Evolutionary conservation across 2,888 invertebrate species (phyloP), one percentile per base, ranked within the genome.

Genomic region (Schizaphis graminum): DNA sequence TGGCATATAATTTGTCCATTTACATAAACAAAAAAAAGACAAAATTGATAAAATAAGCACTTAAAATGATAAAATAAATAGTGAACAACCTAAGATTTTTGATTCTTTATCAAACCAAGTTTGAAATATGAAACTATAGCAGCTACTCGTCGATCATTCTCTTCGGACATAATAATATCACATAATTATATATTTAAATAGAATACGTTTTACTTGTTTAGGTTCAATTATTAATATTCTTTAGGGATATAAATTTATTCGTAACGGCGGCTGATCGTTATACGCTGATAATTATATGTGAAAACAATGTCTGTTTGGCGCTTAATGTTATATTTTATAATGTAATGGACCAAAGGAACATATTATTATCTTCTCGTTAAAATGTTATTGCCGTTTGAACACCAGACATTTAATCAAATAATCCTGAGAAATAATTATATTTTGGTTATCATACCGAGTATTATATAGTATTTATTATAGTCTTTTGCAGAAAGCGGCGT

Each of bases 361-460:
- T n/a, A 77, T 77, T 35, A 35, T 77, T 44, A 44, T 44, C 41
- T 16, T 44, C 8, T 57, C 44, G 16, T 28, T 88, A 44, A 85
- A 85, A n/a, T 92, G 28, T 26, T 49, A 24, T 87, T 35, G 49
- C 87, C 35, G 13, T 28, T 57, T 47, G 26, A 61, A 61, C 26
- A 26, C 49, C 8, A 87, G 57, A 61, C 26, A 49, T 87, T 49
- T 61, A 87, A 67, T 92, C 41, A 92, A 92, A 49, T 28, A 16
- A 61, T 87, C 86, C 26, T 61, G 26, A 57, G 47, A 84, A 84
- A 86, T 47, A 91, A 86, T 85, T 56, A 85, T 47, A 8, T 56
- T 41, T 21, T 21, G 7, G 28, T 91, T n/a, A 91, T 85, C 85
- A 67, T 21, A 35, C 21, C 8, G 8, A 77, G 21, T 7, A 35